These are phyloP conservation scores for Chondrosia reniformis DNA, from an alignment of 37 sponge, comb jelly and placozoan species.

Conservation along the genomic window DNA sequence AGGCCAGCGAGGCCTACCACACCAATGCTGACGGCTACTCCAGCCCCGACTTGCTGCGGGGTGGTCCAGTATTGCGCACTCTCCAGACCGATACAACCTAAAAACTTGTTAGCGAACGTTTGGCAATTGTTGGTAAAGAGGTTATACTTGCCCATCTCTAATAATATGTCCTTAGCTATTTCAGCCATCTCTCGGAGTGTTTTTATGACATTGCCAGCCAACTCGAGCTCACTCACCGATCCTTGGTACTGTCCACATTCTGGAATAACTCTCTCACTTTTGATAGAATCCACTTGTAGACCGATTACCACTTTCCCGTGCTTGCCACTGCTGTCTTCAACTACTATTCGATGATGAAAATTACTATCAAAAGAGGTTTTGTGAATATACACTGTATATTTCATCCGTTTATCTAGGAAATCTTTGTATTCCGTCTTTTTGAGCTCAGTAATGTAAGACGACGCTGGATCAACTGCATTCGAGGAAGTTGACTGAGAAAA, in stretches of 20 bases:
- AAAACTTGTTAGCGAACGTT: not conserved
- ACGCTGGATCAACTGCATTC: not conserved
- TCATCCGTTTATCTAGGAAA: not conserved
- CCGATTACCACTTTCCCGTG: not conserved
- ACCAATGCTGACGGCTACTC: not conserved
- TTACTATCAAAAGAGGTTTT: not conserved
- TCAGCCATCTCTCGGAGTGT: not conserved
- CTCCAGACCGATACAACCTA: not conserved
- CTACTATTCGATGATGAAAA: not conserved
- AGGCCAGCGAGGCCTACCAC: not conserved
- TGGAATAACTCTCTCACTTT: not conserved
- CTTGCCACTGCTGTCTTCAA: not conserved
- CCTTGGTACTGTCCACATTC: not conserved
- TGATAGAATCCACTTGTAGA: not conserved
- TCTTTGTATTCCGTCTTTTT: not conserved
- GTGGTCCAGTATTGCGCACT: not conserved
- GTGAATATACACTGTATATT: not conserved
- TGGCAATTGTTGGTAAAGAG: not conserved
- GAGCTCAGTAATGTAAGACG: not conserved
- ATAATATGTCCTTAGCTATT: not conserved
- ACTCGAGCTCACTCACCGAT: not conserved
- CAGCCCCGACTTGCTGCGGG: not conserved
- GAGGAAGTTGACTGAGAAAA: not conserved
- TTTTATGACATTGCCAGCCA: not conserved
- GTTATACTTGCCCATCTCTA: not conserved